Base-by-base conservation (phyloP, 2,888 invertebrate species). In the Tyria jacobaeae region DNA sequence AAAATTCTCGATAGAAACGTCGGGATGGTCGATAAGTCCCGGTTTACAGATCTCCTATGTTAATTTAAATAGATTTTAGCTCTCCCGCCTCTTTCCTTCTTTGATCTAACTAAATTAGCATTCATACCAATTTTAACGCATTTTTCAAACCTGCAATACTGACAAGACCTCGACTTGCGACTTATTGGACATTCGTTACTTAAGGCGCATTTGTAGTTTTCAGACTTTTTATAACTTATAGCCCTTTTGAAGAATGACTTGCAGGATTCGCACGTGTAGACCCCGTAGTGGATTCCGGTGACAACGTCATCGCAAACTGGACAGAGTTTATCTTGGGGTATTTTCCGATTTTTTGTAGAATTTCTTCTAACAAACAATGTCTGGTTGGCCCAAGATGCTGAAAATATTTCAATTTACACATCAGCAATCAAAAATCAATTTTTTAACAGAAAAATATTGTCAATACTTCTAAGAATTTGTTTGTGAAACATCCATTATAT, bases 221-320 rank as follows among this genome's bases (percentile, higher is more conserved):
- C 3, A 25, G 24, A 41, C 25, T 60, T 60, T 0, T 73, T 54
- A 1, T 60, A 62, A 4, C 58, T 53, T n/a, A 85, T 68, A 15
- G 80, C 61, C 44, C 88, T 68, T 60, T 83, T 85, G 74, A 88
- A 88, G 72, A 88, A 88, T 0, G 79, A 76, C 53, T 85, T 87
- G 77, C 88, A 88, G 2, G 88, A 86, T 27, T 87, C 88, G 39
- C 88, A 88, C 0, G 84, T 82, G 47, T 57, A 54, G 9, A 81
- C 60, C 0, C 88, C 88, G 62, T 88, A 88, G 62, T 88, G 87
- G 3, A 81, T 59, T 0, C 88, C 88, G 61, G 70, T 82, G 1
- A 74, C 64, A 0, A 34, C 10, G 64, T 88, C 88, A 0, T 75
- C 66, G 51, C 88, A 88, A 0, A 88, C 66, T 0, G 84, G 87